phyloP scores from a whole-genome alignment of 2,113 vertebrate species.

The Eulemur rufifrons region DNA sequence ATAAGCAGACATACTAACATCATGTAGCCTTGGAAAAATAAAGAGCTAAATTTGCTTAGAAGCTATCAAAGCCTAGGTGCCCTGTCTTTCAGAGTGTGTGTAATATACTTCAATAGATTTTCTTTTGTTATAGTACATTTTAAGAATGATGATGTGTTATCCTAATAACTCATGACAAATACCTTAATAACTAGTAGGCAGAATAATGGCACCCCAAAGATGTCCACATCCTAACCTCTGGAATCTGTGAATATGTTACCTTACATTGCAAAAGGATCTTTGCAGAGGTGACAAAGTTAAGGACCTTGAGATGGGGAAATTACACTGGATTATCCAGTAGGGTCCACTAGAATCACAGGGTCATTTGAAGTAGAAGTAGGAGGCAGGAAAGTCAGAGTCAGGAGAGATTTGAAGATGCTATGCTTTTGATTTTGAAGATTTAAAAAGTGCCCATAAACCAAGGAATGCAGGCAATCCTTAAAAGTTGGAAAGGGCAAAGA shows the following conservation, averaged over 20 bases:
- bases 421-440: slow-evolving; percentile 16
- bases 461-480: not conserved
- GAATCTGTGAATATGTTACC: not conserved
- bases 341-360: not conserved
- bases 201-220: not conserved
- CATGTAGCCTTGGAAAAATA: not conserved
- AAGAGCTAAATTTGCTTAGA: not conserved
- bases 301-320: not conserved
- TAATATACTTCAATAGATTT: not conserved
- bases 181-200: not conserved
- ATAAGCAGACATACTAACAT: not conserved
- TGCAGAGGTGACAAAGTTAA: not conserved
- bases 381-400: not conserved
- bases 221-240: not conserved
- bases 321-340: not conserved
- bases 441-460: not conserved
- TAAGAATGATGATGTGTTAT: not conserved
- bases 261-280: not conserved
- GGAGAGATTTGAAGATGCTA: not conserved
- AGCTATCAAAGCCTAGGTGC: not conserved
- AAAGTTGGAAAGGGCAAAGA: not conserved
- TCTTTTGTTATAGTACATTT: not conserved
- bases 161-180: not conserved
- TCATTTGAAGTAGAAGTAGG: not conserved
- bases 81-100: not conserved